These are phyloP conservation scores for Bothrops jararaca DNA, from an alignment of 2,113 vertebrate genomes.

Conservation along the genomic window DNA sequence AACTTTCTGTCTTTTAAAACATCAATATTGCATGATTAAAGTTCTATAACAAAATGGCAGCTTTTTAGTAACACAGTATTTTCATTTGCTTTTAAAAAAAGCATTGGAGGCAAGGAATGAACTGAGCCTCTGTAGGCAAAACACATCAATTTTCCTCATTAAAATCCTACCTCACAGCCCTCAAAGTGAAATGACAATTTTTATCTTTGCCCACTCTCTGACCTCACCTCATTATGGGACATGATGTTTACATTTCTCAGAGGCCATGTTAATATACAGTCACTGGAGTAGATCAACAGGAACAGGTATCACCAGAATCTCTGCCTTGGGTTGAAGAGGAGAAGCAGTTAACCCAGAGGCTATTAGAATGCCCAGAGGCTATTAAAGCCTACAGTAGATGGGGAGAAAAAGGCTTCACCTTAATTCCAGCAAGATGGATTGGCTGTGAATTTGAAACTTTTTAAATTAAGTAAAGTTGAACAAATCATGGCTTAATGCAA, in stretches of 20 bases:
- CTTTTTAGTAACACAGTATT: background rate
- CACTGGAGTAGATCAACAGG: background rate
- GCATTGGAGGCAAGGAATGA: background rate
- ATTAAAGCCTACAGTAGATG: background rate
- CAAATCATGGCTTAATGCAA: background rate
- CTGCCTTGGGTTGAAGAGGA: background rate
- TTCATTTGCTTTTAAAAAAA: background rate
- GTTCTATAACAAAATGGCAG: background rate
- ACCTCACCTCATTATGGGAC: background rate
- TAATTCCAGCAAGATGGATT: background rate
- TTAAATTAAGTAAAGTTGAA: background rate
- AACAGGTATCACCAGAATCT: background rate
- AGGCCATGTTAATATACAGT: background rate
- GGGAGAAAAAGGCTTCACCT: background rate
- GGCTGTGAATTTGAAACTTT: background rate
- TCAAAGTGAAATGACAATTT: background rate
- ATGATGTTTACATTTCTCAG: background rate
- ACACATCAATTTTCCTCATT: background rate
- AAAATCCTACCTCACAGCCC: background rate
- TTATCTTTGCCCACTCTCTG: background rate
- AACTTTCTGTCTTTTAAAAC: background rate
- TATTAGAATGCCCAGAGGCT: background rate
- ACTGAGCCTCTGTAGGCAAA: background rate
- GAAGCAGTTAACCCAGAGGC: background rate
- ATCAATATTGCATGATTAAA: background rate